Evolutionary conservation across 2,797 vertebrate species (phyloP).

Genomic region (Scleropages formosus): DNA sequence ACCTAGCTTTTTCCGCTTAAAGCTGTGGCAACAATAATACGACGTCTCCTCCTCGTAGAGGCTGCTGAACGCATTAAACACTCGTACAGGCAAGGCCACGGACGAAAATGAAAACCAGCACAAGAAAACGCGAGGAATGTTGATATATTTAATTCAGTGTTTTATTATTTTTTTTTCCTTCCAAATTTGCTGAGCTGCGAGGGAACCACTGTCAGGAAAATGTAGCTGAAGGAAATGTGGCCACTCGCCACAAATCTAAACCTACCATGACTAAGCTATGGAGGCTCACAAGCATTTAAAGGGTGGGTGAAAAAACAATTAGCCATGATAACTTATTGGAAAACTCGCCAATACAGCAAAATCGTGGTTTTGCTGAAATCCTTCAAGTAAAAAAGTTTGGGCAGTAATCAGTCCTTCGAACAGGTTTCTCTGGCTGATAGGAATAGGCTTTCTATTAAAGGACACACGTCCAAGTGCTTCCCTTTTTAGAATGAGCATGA

Average conservation of each 20-base stretch:
- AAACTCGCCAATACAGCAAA: not conserved
- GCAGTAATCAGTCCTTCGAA: constrained; percentile 1
- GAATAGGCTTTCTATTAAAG: constrained; percentile 3
- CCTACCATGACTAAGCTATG: not conserved
- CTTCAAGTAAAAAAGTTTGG: constrained; percentile 7
- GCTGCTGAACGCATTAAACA: not conserved
- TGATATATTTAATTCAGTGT: not conserved
- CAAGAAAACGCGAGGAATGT: not conserved
- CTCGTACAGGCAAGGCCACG: not conserved
- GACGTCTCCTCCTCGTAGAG: not conserved
- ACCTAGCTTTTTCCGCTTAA: not conserved
- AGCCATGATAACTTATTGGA: not conserved
- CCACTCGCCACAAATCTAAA: not conserved
- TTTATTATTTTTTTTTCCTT: too few species aligned
- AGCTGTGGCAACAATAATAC: not conserved
- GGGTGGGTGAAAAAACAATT: not conserved
- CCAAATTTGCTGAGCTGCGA: not conserved
- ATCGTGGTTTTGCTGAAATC: constrained; percentile 2
- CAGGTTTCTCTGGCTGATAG: not conserved
- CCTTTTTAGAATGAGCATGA: not conserved
- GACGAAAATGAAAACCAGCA: constrained; percentile 11
- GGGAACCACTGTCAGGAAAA: constrained; percentile 8
- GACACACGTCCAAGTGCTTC: not conserved
- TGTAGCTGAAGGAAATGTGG: not conserved
- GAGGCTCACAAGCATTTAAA: not conserved